Conservation (phyloP, 2,888 invertebrate genomes). For the Ophraella communa region DNA sequence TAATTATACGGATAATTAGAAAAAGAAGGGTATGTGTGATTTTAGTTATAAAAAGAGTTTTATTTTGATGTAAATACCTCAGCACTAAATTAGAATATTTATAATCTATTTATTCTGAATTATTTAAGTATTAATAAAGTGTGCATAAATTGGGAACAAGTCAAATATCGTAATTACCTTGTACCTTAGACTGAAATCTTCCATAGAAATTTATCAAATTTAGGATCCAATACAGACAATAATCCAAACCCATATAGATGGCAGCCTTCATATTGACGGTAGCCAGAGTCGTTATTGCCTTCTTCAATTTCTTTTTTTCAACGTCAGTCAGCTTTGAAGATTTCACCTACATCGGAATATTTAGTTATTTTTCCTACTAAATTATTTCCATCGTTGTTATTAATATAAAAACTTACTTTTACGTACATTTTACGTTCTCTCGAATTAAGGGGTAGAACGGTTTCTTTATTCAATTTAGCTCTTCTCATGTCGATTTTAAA, state of each 20-base stretch:
- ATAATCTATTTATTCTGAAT: too few species aligned
- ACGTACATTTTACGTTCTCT: constrained; percentile 71
- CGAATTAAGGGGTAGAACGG: constrained; percentile 71
- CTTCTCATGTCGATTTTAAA: constrained; percentile 69
- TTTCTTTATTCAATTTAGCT: constrained; percentile 66
- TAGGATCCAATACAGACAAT: constrained; percentile 80
- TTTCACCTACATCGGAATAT: constrained; percentile 59
- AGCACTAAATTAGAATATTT: too few species aligned
- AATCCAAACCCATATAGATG: constrained; percentile 79
- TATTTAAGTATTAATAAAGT: too few species aligned
- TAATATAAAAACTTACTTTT: constrained; percentile 59
- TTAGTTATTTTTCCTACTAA: not conserved
- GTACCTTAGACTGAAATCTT: constrained; percentile 59
- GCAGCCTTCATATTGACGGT: constrained; percentile 74
- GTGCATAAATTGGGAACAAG: too few species aligned
- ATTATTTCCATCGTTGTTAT: too few species aligned
- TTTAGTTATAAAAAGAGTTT: too few species aligned
- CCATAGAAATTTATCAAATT: constrained; percentile 62
- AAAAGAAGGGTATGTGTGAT: too few species aligned
- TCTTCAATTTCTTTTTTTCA: constrained; percentile 66
- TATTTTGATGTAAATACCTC: too few species aligned
- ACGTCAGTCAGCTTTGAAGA: constrained; percentile 67
- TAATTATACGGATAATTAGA: too few species aligned
- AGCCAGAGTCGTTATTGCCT: constrained; percentile 65
- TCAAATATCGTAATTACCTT: constrained; percentile 48